phyloP scores from a whole-genome alignment of 2,113 vertebrate species.

The Cyprichromis sp. region DNA sequence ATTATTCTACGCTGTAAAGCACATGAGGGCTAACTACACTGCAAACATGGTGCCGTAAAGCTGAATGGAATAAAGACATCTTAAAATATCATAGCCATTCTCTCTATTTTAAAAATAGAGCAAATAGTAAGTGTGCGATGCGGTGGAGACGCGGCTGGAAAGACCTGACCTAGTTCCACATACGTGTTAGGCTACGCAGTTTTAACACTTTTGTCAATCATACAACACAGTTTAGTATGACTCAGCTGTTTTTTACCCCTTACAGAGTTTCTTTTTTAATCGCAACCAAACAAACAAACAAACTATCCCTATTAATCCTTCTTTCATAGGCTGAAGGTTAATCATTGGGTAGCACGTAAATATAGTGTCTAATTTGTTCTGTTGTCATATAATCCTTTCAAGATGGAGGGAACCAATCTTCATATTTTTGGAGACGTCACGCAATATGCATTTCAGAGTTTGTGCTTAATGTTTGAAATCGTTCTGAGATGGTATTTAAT shows the following conservation, averaged over 20 bases:
- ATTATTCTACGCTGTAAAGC: neutral
- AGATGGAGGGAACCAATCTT: neutral
- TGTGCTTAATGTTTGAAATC: neutral
- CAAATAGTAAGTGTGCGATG: neutral
- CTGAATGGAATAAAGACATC: neutral
- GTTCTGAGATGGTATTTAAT: neutral
- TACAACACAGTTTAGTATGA: neutral
- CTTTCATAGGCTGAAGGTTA: neutral
- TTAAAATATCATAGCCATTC: neutral
- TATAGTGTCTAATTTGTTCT: neutral
- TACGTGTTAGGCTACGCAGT: neutral
- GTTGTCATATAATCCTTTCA: conserved; percentile 12
- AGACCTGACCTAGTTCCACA: neutral
- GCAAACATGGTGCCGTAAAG: neutral
- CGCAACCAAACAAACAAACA: neutral
- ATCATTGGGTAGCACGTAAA: conserved; percentile 8
- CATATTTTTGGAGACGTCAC: neutral
- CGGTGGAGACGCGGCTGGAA: neutral
- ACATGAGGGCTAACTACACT: neutral
- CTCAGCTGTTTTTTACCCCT: neutral
- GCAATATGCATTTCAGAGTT: neutral
- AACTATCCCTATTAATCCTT: conserved; percentile 3
- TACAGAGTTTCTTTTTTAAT: neutral
- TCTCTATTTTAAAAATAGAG: neutral
- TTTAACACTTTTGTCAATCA: neutral